Evolutionary conservation across 2,797 vertebrate genomes (phyloP).

Genomic region (Liparis tanakae): DNA sequence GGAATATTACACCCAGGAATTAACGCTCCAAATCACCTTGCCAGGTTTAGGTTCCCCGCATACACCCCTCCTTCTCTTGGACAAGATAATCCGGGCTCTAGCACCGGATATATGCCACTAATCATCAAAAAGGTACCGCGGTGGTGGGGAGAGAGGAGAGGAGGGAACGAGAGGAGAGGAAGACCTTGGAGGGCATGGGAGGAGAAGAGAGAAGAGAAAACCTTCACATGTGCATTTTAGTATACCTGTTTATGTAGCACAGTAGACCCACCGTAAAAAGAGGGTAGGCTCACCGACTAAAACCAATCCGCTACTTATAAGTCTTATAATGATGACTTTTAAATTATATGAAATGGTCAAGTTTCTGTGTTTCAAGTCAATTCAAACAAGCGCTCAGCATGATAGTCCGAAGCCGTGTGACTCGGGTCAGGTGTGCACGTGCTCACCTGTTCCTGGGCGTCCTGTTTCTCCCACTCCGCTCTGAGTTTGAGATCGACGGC

Average conservation of each 20-base stretch:
- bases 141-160: conserved; percentile 1
- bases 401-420: conserved; percentile 29
- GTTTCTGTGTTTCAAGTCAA: neutral
- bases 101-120: conserved; percentile 81
- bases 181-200: conserved; percentile 47
- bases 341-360: conserved; percentile 29
- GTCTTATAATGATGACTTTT: conserved; percentile 34
- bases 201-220: conserved; percentile 28
- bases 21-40: conserved; percentile 84
- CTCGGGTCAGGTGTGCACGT: conserved; percentile 52
- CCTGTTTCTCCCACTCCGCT: conserved; percentile 56
- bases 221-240: conserved; percentile 25
- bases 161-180: conserved; percentile 31
- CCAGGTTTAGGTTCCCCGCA: conserved; percentile 78
- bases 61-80: conserved; percentile 74
- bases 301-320: conserved; percentile 20
- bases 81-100: conserved; percentile 84
- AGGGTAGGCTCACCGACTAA: conserved; percentile 10
- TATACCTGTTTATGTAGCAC: conserved; percentile 41
- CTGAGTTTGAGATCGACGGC: conserved; percentile 65
- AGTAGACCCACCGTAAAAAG: conserved; percentile 15
- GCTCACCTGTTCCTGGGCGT: conserved; percentile 69
- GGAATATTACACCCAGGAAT: conserved; percentile 87
- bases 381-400: conserved; percentile 31
- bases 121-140: conserved; percentile 76